phyloP scores from a whole-genome alignment of 92 coral and sea anemone species.

The Chrysogorgia sp. region DNA sequence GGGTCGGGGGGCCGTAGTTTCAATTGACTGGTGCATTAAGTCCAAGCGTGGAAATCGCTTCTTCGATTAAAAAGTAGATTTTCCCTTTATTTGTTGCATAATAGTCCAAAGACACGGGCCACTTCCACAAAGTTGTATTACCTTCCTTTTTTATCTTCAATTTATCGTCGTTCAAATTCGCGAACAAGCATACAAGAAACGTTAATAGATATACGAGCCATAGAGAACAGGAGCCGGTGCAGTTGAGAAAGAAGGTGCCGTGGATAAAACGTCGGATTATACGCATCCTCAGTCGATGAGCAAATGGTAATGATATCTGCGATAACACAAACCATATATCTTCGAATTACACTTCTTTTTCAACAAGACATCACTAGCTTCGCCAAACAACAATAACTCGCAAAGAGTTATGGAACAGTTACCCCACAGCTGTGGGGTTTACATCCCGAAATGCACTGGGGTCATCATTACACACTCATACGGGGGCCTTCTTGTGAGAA shows the following conservation, averaged over 20 bases:
- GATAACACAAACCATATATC: neutral
- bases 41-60: slow-evolving; percentile 14
- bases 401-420: slow-evolving; percentile 7
- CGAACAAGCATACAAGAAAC: slow-evolving; percentile 4
- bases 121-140: slow-evolving; percentile 9
- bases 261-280: no score
- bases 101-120: slow-evolving; percentile 10
- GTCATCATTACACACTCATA: slow-evolving; percentile 13
- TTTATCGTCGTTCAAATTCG: slow-evolving; percentile 7
- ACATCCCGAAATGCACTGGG: slow-evolving; percentile 26
- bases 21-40: no score
- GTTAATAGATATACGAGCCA: slow-evolving; percentile 3
- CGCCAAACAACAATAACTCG: neutral
- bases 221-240: neutral
- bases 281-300: neutral
- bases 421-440: slow-evolving; percentile 5
- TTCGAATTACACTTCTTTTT: neutral
- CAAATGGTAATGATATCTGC: neutral
- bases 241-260: neutral
- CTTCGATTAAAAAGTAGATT: slow-evolving; percentile 10
- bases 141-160: slow-evolving; percentile 3
- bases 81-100: neutral
- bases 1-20: no score
- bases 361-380: neutral
- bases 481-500: slow-evolving; percentile 20